Evolutionary conservation across 2,797 vertebrate species (phyloP).

Genomic region (Miichthys miiuy): DNA sequence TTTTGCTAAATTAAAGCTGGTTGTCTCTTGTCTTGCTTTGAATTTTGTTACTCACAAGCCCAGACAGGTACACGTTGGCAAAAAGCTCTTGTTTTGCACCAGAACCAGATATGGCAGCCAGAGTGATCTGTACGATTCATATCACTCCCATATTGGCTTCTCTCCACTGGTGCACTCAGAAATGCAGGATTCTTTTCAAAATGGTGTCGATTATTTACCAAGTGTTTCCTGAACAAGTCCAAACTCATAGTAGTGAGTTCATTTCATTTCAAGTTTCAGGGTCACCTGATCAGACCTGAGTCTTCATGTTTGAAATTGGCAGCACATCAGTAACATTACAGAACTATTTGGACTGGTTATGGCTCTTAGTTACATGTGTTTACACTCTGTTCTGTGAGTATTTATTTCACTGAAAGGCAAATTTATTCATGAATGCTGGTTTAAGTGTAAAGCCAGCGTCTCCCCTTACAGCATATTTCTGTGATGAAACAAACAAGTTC

Average conservation of each 20-base stretch:
- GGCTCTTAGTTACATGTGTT: too few relatives aligned
- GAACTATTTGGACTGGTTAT: neutral
- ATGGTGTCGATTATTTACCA: neutral
- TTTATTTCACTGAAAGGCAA: neutral
- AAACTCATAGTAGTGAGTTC: neutral
- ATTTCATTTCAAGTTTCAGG: neutral
- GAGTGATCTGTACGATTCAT: constrained; percentile 9
- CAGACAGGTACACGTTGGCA: constrained; percentile 18
- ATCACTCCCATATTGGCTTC: constrained; percentile 18
- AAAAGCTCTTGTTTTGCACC: neutral
- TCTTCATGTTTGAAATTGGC: neutral
- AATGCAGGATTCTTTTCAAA: constrained; percentile 9
- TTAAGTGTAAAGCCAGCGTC: too few relatives aligned
- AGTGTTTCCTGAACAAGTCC: constrained; percentile 40
- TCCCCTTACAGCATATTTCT: too few relatives aligned
- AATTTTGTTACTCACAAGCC: constrained; percentile 11
- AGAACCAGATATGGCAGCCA: neutral
- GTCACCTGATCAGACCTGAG: neutral
- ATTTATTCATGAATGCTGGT: neutral
- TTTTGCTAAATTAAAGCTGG: constrained; percentile 1
- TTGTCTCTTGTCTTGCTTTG: constrained; percentile 28
- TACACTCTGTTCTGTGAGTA: neutral
- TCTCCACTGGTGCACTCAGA: neutral
- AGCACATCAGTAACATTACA: neutral
- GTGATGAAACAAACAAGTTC: neutral